Evolutionary conservation across 2,888 invertebrate species (phyloP).

Genomic region (Tipula confusa): DNA sequence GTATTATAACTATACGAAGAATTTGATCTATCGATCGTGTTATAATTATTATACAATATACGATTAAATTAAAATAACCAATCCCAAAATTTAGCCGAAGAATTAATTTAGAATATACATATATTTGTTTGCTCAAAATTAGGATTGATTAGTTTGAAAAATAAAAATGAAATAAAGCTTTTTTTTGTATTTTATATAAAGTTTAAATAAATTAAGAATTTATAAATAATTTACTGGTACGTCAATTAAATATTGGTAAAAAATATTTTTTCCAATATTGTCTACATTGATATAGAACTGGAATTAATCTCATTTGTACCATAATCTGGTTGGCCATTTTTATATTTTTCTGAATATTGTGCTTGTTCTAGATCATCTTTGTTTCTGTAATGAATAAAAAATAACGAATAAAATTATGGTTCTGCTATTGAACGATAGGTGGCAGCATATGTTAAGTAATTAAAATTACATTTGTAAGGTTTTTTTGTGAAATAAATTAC

Average conservation of each 20-base stretch:
- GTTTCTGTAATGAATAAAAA: background rate
- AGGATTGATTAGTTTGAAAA: conserved; percentile 9
- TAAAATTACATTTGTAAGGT: background rate
- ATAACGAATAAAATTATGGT: background rate
- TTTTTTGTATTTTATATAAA: background rate
- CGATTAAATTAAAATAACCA: background rate
- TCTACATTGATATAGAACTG: background rate
- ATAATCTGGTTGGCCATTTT: background rate
- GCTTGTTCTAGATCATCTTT: conserved; percentile 20
- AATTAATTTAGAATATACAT: background rate
- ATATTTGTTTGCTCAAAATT: background rate
- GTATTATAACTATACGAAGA: background rate
- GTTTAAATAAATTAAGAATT: background rate
- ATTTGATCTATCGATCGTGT: background rate
- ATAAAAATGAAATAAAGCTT: conserved; percentile 20
- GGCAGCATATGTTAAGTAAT: background rate
- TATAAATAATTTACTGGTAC: background rate
- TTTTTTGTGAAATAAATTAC: background rate
- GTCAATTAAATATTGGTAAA: background rate
- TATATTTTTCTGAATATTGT: background rate
- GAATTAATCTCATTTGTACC: conserved; percentile 26
- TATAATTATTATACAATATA: background rate
- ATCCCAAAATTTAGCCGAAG: background rate
- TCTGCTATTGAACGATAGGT: background rate
- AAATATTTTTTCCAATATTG: background rate